Evolutionary conservation across 2,888 invertebrate genomes (phyloP), one percentile per base, ranked within the genome.

Genomic region (Pelosia muscerda): DNA sequence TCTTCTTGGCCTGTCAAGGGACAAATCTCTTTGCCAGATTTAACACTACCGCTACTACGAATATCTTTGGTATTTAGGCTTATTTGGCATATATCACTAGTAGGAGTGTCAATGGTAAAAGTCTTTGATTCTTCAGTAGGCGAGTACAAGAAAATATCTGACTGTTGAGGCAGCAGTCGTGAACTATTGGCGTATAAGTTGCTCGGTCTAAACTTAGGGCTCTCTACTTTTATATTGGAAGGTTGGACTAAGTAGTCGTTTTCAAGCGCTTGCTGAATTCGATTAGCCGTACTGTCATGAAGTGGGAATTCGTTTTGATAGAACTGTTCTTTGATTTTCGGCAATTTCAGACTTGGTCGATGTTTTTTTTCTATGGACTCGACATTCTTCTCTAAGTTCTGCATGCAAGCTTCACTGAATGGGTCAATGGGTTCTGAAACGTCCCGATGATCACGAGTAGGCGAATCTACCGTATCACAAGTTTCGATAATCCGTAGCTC

Each of bases 1-100:
- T 98, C 98, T 74, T 97, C 97, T 86, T 98, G 97, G 2, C 95
- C 95, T 0, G 92, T 94, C 6, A 92, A 81, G 2, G 93, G 93
- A 71, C 83, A 90, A n/a, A 66, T 86, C 55, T 94, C 94, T 77
- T 93, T 93, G 0, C 91, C 88, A 13, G 93, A 94, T 79, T 94
- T 95, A 34, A 94, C 78, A 76, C 94, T 93, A 54, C 92, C 92
- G 63, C 91, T 93, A 74, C 85, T 88, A 55, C 91, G 88, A 22
- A 87, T 79, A 69, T 94, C 93, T 92, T 90, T 94, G 88, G 91
- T 87, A 82, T 86, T 92, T 68, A 95, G 81, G 73, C 91, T 94
- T 77, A 95, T 92, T 89, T 94, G 94, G 87, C 94, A 89, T 85
- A 95, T 95, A 81, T 95, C 95, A 84, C 94, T 94, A 79, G 95